These are phyloP conservation scores for Molossus molossus DNA, from an alignment of 2,797 vertebrate genomes.

Conservation along the genomic window DNA sequence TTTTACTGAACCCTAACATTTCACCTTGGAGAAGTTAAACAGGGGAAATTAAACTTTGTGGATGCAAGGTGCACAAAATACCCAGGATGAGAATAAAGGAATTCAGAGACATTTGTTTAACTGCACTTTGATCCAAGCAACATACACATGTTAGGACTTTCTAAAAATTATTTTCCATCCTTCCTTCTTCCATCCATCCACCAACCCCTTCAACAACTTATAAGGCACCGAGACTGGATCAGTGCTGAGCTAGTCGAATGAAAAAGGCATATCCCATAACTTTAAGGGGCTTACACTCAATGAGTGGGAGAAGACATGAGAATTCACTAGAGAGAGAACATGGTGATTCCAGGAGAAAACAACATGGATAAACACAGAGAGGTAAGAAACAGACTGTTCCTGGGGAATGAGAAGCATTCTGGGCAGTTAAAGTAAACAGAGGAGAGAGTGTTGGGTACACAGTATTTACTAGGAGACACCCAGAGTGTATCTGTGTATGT, in stretches of 20 bases:
- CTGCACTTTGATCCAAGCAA: conserved; percentile 22
- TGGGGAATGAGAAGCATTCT: not conserved
- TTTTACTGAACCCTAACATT: conserved; percentile 10
- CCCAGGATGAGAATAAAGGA: not conserved
- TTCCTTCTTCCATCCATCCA: not conserved
- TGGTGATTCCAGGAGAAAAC: not conserved
- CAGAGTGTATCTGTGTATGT: not conserved
- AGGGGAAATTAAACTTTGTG: conserved; percentile 25
- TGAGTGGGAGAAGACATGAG: not conserved
- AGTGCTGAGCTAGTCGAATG: not conserved
- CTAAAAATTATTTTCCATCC: conserved; percentile 40
- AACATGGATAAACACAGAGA: not conserved
- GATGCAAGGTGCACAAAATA: not conserved
- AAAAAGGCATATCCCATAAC: not conserved
- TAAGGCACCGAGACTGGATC: not conserved
- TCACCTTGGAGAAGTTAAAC: conserved; percentile 51
- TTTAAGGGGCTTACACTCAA: conserved; percentile 1
- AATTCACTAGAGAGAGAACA: not conserved
- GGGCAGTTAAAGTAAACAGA: not conserved
- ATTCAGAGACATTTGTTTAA: conserved; percentile 47
- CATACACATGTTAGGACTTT: not conserved
- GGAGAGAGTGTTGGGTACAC: not conserved
- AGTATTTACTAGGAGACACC: not conserved
- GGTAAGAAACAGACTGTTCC: not conserved
- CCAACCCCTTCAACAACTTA: not conserved